Base-by-base conservation (phyloP, 2,888 invertebrate species). In the Apodemia mormo region DNA sequence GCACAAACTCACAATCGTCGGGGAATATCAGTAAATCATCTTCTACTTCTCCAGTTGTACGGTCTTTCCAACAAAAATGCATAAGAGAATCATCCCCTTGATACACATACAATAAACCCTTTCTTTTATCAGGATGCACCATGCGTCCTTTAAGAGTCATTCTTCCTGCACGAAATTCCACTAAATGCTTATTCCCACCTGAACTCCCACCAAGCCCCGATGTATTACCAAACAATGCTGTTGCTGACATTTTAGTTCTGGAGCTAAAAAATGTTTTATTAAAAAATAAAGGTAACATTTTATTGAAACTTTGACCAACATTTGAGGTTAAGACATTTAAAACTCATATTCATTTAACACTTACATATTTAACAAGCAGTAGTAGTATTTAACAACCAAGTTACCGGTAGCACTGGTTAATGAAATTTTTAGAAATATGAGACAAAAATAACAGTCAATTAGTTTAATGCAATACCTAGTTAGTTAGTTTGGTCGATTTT, bases 41-140 rank as follows among this genome's bases (percentile, higher is more conserved):
- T 92, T 99, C 99, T 12, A 98, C 96, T 77, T 96, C 96, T 68
- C 98, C 98, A 65, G 96, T 96, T 65, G 97, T 96, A 66, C 99
- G 96, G 91, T 99, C 99, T 92, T 99, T 99, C 99, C 99, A 99
- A 88, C 99, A 99, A 85, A 99, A 99, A 91, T 99, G 99, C 97
- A 99, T 99, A 71, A 99, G 77, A 0, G 98, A 97, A 89, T 99
- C 99, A 78, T 99, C 99, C 68, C 98, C 97, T 87, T 99, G 99
- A 85, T 98, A 97, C 70, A 99, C 96, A 85, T 98, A 99, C 14
- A 99, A 94, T 43, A 97, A 93, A 6, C 99, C 99, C 93, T 99
- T 99, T 80, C 99, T 96, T 78, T 97, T 97, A 85, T 99, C 99
- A 2, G 99, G 97, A 86, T 96, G 96, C 4, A 98, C 98, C 96